These are phyloP conservation scores for Procavia capensis DNA, from an alignment of 2,113 vertebrate species.

Conservation along the genomic window DNA sequence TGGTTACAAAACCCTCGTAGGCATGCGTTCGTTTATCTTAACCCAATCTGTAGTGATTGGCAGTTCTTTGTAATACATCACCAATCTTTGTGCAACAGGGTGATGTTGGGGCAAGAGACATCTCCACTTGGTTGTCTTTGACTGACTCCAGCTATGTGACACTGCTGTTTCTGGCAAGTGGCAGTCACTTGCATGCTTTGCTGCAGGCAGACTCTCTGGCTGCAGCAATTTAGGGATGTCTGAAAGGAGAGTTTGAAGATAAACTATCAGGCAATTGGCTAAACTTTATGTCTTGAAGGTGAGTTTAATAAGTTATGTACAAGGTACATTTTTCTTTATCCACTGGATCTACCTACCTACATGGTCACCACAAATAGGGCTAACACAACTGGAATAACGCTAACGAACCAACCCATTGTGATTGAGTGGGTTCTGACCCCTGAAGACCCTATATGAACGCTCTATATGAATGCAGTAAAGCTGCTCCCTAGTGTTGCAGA, in stretches of 20 bases:
- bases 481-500: no score
- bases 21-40: not conserved
- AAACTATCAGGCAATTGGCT: not conserved
- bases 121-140: conserved; percentile 37
- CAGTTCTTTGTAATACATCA: conserved; percentile 15
- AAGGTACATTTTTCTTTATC: not conserved
- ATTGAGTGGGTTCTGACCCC: no score
- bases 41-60: not conserved
- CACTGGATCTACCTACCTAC: not conserved
- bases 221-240: conserved; percentile 10
- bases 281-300: not conserved
- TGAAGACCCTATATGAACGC: no score
- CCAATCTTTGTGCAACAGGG: conserved; percentile 33
- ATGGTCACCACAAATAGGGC: not conserved
- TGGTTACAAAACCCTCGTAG: not conserved
- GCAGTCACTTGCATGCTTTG: not conserved
- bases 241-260: conserved; percentile 1
- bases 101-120: not conserved
- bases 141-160: not conserved
- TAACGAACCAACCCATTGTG: no score
- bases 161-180: conserved; percentile 17
- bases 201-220: not conserved
- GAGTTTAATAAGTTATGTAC: not conserved
- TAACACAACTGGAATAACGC: no score
- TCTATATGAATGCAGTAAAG: no score